phyloP scores from a whole-genome alignment of 2,888 invertebrate genomes.

The Sicus ferrugineus region DNA sequence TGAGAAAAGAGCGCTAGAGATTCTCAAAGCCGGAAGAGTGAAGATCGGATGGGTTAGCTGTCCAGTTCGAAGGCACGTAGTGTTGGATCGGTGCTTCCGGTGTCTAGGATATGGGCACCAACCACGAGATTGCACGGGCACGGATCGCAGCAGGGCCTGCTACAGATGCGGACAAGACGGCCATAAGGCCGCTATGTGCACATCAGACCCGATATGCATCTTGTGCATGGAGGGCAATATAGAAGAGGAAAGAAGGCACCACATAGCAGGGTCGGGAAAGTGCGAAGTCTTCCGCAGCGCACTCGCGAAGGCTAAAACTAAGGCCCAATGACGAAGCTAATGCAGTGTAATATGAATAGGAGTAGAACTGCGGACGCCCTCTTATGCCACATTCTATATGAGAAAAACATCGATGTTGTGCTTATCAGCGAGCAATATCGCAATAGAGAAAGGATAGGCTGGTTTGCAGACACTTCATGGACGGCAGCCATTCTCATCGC shows the following conservation, averaged over 20 bases:
- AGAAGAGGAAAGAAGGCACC: background rate
- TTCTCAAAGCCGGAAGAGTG: background rate
- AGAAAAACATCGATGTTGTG: background rate
- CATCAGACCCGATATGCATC: background rate
- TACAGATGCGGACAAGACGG: background rate
- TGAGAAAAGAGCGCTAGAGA: background rate
- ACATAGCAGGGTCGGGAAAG: background rate
- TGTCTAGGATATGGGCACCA: background rate
- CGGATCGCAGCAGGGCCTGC: background rate
- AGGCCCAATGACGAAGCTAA: background rate
- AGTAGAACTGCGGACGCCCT: conserved; percentile 1
- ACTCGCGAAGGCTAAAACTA: background rate
- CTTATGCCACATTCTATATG: background rate
- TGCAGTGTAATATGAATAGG: background rate
- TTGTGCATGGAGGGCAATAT: no score
- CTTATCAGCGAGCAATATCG: conserved; percentile 9
- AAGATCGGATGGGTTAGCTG: background rate
- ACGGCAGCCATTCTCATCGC: conserved; percentile 14
- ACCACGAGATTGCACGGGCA: background rate
- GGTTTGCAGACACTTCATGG: background rate
- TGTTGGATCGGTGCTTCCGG: background rate
- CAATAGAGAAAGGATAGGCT: background rate
- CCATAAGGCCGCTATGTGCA: background rate
- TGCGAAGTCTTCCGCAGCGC: background rate
- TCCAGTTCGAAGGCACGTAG: background rate